Evolutionary conservation across 2,888 invertebrate species (phyloP).

Genomic region (Eupithecia tripunctaria): DNA sequence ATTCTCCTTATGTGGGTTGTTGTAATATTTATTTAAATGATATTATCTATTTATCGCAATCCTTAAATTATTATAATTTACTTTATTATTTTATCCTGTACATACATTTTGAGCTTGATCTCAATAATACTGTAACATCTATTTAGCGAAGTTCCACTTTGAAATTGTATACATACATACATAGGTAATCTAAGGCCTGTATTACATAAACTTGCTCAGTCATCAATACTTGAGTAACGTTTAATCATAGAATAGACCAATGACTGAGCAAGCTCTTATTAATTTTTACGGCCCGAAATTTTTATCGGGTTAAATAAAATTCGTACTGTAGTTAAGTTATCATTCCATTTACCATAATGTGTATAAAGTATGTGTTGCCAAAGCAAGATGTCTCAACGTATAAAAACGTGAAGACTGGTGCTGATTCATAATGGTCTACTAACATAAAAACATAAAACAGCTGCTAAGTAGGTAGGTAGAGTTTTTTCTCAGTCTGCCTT

Average conservation of each 20-base stretch:
- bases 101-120: slow-evolving; percentile 29
- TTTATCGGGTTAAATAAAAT: neutral
- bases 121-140: slow-evolving; percentile 22
- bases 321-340: neutral
- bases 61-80: neutral
- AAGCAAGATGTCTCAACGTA: neutral
- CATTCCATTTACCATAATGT: neutral
- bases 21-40: slow-evolving; percentile 1
- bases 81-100: neutral
- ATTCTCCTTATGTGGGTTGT: neutral
- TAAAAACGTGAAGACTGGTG: neutral
- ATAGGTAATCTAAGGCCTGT: too few relatives aligned
- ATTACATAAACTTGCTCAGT: too few relatives aligned
- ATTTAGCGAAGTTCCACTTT: neutral
- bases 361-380: neutral
- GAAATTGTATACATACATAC: neutral
- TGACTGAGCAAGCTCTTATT: too few relatives aligned
- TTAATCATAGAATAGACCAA: too few relatives aligned
- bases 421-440: too few relatives aligned
- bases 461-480: too few relatives aligned
- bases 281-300: too few relatives aligned
- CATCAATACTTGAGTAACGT: too few relatives aligned
- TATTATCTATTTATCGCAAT: neutral
- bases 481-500: too few relatives aligned
- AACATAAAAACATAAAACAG: too few relatives aligned